Base-by-base conservation (phyloP, 2,797 vertebrate species). In the Orientallactaga sibirica region DNA sequence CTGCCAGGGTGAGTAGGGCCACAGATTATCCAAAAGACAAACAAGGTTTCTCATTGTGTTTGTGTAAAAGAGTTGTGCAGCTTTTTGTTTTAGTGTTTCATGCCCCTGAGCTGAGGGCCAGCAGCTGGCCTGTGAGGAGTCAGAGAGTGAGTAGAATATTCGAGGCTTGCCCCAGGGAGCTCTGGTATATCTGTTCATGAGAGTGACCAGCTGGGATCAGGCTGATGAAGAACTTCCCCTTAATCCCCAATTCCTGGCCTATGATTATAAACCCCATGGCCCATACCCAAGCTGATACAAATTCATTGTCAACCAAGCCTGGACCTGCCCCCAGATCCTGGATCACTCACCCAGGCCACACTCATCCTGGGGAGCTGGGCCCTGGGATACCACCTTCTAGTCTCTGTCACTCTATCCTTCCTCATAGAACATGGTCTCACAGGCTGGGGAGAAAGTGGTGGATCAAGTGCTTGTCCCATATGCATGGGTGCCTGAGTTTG, bases 11-110 rank as follows among this genome's bases (percentile, higher is more conserved):
- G 0, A 94, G 67, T 73, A 25, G 75, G 90, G 76, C 90, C 81
- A 67, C 27, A 61, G 95, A 96, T 96, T 86, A 96, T 95, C 95
- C 90, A 75, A 95, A 96, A 96, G 88, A 66, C 76, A 97, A 96
- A 95, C 93, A 94, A 48, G 55, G 1, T 67, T 93, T 91, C 24
- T 67, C 93, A 97, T 96, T 96, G 96, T 95, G 90, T 92, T 82
- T 81, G 88, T 7, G 15, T 74, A 75, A 55, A 67, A 14, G 75
- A 87, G 48, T 43, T 19, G 43, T 29, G 29, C 37, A 73, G 66
- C 27, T 88, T 90, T 94, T 75, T 74, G 41, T 66, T 82, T 93
- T 91, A 83, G 79, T 55, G 76, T 89, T 97, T 95, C 82, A 90
- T 79, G 62, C 6, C 20, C 52, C 79, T 25, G 52, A 76, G 66